Evolutionary conservation across 2,113 vertebrate species (phyloP), one percentile per base, ranked within the genome.

Genomic region (Eulemur rufifrons): DNA sequence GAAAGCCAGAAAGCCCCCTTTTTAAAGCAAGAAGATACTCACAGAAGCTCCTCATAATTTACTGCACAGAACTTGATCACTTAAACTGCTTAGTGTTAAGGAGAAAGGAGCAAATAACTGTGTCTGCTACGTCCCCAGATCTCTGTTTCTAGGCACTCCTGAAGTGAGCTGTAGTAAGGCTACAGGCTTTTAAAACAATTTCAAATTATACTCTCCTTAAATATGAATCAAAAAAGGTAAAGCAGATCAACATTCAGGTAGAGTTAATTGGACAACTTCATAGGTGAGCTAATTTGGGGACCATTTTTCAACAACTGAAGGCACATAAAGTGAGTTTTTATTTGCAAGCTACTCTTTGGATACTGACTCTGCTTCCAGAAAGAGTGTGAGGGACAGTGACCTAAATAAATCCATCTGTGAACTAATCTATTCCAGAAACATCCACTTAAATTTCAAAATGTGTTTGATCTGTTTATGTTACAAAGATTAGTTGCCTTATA

Each of bases 361-460:
- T 88, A 71, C 27, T 91, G 86, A 86, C 52, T 77, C 32, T 78
- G 68, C 84, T 96, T 95, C 96, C 89, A 97, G 63, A 86, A 64
- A 87, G 61, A 93, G 52, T 6, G 10, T 86, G 45, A 52, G 32
- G 96, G 94, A 94, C 95, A 96, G 92, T 97, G 77, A 96, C 88
- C 83, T 97, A 98, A 98, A 98, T 91, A 98, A 98, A 98, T 87
- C 97, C 91, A 96, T 97, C 95, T 97, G 97, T 37, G 90, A 97
- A 94, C 74, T 96, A 96, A 97, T 97, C 94, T 97, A 95, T 96
- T 98, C 96, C 95, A 98, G 94, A 73, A 95, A 97, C 74, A 88
- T 83, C 91, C 89, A 64, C 83, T 91, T 97, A 76, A 56, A 97
- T 95, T 97, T 94, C 86, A 97, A 97, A 98, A 97, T 87, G 69